A percentile compares a stretch with the other conserved stretches of the same genome.
Conservation (phyloP, 2,113 vertebrate genomes). For the human region GRCh38 chr9:124696001-124696500, state of each 20-base stretch:
- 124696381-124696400: not conserved
- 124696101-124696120: not conserved
- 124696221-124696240: not conserved
- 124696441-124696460: not conserved
- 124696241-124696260: not conserved
- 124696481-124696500: not conserved
- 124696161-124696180: not conserved
- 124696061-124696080: not conserved
- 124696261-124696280: not conserved
- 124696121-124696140: not conserved
- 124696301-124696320: not conserved
- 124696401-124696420: not conserved
- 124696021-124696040: slow-evolving; percentile 1
- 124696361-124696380: not conserved
- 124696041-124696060: not conserved
- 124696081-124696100: not conserved
- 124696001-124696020: not conserved
- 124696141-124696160: not conserved
- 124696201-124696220: not conserved
- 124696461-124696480: not conserved
- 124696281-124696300: not conserved
- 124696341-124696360: not conserved
- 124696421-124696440: not conserved
- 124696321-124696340: not conserved
- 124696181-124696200: not conserved